A percentile compares a stretch with the other conserved stretches of the same genome.
Evolutionary conservation across 2,113 vertebrate genomes (phyloP).

Genomic region (Picathartes gymnocephalus): DNA sequence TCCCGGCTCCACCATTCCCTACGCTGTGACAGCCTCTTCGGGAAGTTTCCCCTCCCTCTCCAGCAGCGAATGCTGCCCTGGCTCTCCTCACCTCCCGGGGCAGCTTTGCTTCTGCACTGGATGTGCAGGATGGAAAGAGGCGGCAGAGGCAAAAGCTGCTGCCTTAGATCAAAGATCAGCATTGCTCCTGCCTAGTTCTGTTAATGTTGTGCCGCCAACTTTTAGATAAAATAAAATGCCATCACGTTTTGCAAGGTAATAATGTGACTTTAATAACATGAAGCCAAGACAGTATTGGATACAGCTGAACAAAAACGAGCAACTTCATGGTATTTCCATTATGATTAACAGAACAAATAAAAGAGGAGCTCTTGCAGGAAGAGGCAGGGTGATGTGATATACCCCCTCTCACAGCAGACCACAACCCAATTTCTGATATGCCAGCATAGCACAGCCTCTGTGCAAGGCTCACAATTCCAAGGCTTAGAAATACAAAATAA

Average conservation of each 20-base stretch:
- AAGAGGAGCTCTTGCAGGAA: not conserved
- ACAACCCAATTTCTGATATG: not conserved
- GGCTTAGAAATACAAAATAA: not conserved
- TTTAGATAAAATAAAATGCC: not conserved
- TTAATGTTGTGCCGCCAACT: not conserved
- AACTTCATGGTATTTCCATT: not conserved
- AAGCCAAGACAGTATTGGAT: not conserved
- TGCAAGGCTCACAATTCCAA: not conserved
- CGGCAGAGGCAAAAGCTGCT: not conserved
- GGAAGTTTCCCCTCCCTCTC: rapidly evolving
- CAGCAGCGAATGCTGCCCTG: not conserved
- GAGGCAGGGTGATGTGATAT: not conserved
- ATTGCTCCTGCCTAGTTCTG: not conserved
- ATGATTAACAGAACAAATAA: not conserved
- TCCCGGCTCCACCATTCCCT: not conserved
- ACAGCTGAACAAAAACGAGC: not conserved
- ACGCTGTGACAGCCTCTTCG: rapidly evolving
- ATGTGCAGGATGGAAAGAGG: not conserved
- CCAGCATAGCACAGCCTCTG: rapidly evolving
- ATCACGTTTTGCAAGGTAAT: not conserved
- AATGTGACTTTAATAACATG: not conserved
- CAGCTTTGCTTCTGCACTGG: not conserved
- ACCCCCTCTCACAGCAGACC: not conserved
- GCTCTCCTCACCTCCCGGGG: not conserved
- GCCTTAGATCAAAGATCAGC: not conserved